phyloP scores from a whole-genome alignment of 1,140 invertebrate species.

The Drosophila athabasca region DNA sequence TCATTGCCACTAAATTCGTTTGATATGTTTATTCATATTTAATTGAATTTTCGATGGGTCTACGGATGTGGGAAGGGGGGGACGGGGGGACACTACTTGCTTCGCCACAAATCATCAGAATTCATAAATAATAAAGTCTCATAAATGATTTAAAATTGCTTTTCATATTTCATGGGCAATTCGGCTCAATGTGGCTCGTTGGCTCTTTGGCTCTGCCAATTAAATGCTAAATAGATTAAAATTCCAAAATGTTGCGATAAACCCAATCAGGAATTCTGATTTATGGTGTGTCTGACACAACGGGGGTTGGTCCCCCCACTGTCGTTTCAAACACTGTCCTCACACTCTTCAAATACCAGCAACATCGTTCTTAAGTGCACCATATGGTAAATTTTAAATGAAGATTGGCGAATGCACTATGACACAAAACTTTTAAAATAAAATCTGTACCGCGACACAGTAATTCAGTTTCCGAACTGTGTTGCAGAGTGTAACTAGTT shows the following conservation, averaged over 20 bases:
- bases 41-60: conserved; percentile 42
- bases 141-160: conserved; percentile 51
- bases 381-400: too few species aligned
- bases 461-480: neutral
- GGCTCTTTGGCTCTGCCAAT: conserved; percentile 42
- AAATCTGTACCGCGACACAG: too few species aligned
- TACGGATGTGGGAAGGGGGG: too few species aligned
- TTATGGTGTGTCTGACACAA: conserved; percentile 4
- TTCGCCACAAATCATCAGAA: conserved; percentile 43
- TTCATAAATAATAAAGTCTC: conserved; percentile 54
- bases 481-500: neutral
- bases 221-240: conserved; percentile 63
- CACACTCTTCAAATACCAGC: neutral
- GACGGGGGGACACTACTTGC: conserved; percentile 15
- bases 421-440: too few species aligned
- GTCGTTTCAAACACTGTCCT: neutral
- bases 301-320: too few species aligned
- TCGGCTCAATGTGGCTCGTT: neutral
- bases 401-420: too few species aligned
- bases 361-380: too few species aligned
- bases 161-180: conserved; percentile 44
- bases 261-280: conserved; percentile 55
- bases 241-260: conserved; percentile 49
- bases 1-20: conserved; percentile 10
- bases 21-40: conserved; percentile 34